A percentile compares a stretch with the other conserved stretches of the same genome.
These are phyloP conservation scores for Hydropotes inermis DNA, from an alignment of 2,113 vertebrate genomes.

Conservation along the genomic window DNA sequence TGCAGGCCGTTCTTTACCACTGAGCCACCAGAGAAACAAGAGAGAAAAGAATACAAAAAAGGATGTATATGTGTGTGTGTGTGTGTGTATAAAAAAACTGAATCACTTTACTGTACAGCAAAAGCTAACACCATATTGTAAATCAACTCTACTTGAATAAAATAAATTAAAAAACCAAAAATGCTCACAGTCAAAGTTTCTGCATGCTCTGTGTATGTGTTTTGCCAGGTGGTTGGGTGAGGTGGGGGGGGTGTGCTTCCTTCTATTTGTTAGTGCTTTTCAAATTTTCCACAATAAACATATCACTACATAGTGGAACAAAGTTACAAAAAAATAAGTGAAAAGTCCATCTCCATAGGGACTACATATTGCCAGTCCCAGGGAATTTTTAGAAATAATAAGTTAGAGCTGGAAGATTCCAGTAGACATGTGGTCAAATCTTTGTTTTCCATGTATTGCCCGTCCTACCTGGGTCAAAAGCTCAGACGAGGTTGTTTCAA, in stretches of 20 bases:
- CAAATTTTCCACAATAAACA: not conserved
- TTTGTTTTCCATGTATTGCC: not conserved
- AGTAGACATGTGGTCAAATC: accelerated
- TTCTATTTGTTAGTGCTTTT: not conserved
- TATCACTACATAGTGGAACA: not conserved
- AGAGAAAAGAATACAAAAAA: not conserved
- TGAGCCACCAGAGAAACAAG: not conserved
- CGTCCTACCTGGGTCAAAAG: not conserved
- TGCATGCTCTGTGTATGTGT: no score
- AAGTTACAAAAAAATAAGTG: not conserved
- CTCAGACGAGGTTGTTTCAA: accelerated
- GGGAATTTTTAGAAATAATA: not conserved
- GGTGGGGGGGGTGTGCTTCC: not conserved
- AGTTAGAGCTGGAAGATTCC: not conserved
- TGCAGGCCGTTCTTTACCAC: accelerated
- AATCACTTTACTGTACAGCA: not conserved
- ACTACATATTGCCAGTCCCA: not conserved
- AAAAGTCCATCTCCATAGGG: not conserved
- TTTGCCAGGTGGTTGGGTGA: not conserved
- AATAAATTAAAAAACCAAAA: not conserved
- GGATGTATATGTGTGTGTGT: not conserved
- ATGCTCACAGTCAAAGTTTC: not conserved
- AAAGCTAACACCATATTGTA: not conserved
- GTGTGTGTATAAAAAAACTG: not conserved
- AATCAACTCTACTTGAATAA: not conserved